A percentile compares a stretch with the other conserved stretches of the same genome.
phyloP scores from a whole-genome alignment of 2,113 vertebrate genomes.

The Calidris pugnax region DNA sequence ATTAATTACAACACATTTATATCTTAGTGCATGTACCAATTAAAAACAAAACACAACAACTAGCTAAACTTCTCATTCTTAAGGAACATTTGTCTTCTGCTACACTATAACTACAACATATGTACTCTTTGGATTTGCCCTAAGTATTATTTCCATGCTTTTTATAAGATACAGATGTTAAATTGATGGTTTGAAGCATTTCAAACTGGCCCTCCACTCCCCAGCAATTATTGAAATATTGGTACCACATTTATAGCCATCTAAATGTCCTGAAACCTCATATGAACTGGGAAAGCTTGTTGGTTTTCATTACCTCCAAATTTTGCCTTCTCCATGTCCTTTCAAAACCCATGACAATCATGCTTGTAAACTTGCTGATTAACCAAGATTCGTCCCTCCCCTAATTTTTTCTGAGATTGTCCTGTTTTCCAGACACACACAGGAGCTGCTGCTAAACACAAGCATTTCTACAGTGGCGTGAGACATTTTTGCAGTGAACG shows the following conservation, averaged over 20 bases:
- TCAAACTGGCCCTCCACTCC: constrained; percentile 12
- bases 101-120: not conserved
- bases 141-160: not conserved
- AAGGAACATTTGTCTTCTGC: constrained; percentile 11
- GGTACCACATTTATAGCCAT: constrained; percentile 45
- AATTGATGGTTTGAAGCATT: constrained; percentile 31
- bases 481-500: not conserved
- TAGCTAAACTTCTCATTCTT: not conserved
- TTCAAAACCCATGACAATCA: not conserved
- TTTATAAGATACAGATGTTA: constrained; percentile 58
- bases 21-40: not conserved
- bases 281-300: constrained; percentile 31
- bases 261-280: constrained; percentile 12
- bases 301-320: constrained; percentile 30
- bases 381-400: not conserved
- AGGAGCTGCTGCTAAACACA: not conserved
- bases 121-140: not conserved
- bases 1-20: not conserved
- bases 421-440: not conserved
- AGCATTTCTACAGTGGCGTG: not conserved
- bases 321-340: not conserved
- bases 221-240: constrained; percentile 53
- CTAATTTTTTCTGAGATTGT: constrained; percentile 18
- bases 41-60: not conserved
- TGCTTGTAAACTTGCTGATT: constrained; percentile 15